Evolutionary conservation across 2,113 vertebrate species (phyloP), one percentile per base, ranked within the genome.

Genomic region (Scolopax mira): DNA sequence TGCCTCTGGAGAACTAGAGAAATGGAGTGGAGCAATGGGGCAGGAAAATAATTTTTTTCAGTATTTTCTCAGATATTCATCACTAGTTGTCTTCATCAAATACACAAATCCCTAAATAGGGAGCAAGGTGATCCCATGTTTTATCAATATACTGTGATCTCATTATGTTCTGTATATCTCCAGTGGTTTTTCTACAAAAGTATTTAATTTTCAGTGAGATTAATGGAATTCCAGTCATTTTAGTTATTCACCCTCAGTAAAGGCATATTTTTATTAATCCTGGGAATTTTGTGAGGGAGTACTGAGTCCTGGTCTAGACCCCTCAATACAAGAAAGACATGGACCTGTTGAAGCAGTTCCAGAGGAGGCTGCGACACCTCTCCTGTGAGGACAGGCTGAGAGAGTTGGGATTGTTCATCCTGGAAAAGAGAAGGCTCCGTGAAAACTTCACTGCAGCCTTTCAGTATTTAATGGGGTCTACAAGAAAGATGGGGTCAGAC

Each of bases 191-290:
- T 55, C 42, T 35, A 48, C 28, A 60, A 6, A 46, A 52, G 5
- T 57, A 37, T 67, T 85, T 87, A 28, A 46, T 73, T 79, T 69
- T 69, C 42, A 52, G 23, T 58, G 44, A 0, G 3, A 70, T 70
- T 65, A 2, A 23, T 84, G 62, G 67, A 33, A 75, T 79, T 93
- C 73, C 39, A 82, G 51, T 75, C 54, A 37, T 85, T 84, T 89
- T 85, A 65, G 42, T 82, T 91, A 72, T n/a, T 74, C 62, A 64
- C 25, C 15, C 55, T 79, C 46, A 73, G 24, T 17, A 58, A 44
- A 85, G 18, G 78, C 44, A 39, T 25, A n/a, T 78, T 75, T 93
- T 83, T 86, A 39, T 92, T 92, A 84, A 95, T 95, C 72, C n/a
- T 78, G 30, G 65, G n/a, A 55, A 80, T 23, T 85, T 30, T 83